phyloP scores from a whole-genome alignment of 2,888 invertebrate species.

The Ctena decussata region DNA sequence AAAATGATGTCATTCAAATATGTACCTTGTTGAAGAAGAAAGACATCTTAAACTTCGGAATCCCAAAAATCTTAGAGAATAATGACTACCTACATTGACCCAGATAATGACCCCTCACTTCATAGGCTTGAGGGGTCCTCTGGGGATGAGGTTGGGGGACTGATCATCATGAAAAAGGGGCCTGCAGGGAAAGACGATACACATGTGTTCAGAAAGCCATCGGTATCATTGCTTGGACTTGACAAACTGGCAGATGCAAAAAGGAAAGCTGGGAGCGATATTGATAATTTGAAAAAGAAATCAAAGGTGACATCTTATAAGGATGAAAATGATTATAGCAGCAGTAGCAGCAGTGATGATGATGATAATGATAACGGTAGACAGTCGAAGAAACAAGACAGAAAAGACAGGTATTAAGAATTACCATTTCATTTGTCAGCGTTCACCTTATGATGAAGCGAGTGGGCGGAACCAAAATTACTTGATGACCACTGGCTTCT shows the following conservation, averaged over 20 bases:
- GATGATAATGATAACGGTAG: constrained; percentile 60
- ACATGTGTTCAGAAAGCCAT: constrained; percentile 78
- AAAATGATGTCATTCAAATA: too few relatives aligned
- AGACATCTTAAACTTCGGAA: too few relatives aligned
- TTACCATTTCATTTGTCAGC: too few relatives aligned
- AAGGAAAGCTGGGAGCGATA: constrained; percentile 71
- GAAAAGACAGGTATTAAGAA: constrained; percentile 55
- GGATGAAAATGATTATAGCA: constrained; percentile 73
- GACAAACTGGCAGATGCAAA: constrained; percentile 87
- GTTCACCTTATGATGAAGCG: too few relatives aligned
- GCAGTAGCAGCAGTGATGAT: constrained; percentile 48
- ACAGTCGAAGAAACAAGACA: constrained; percentile 26
- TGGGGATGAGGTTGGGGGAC: constrained; percentile 83
- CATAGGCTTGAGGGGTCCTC: constrained; percentile 86
- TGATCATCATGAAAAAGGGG: constrained; percentile 86
- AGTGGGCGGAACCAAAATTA: too few relatives aligned
- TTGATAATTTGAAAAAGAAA: constrained; percentile 65
- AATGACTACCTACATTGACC: constrained; percentile 69
- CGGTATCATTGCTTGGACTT: constrained; percentile 85
- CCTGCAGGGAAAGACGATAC: constrained; percentile 60
- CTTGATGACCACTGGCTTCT: too few relatives aligned
- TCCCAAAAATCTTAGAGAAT: too few relatives aligned
- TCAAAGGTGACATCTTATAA: constrained; percentile 81
- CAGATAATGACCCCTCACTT: constrained; percentile 77
- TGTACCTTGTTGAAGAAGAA: too few relatives aligned